Percentiles rank a stretch among this genome's conserved stretches.
These are phyloP conservation scores for Macrocentrus cingulum DNA, from an alignment of 1,140 invertebrate genomes.

Conservation along the genomic window DNA sequence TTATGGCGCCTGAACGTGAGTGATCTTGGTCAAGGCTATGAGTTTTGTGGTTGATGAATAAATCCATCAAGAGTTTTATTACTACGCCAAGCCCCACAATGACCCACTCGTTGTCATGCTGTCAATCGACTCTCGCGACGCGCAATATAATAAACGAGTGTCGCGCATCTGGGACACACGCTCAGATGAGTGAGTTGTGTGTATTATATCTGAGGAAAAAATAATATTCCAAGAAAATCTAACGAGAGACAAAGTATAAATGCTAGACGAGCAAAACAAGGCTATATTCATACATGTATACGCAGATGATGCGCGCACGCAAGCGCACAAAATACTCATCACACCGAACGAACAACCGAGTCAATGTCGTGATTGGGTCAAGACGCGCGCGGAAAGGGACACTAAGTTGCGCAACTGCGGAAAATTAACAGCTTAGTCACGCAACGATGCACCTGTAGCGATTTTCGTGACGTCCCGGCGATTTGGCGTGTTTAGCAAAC, in stretches of 20 bases:
- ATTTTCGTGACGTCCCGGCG: slow-evolving; percentile 45
- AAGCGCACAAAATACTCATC: too few species aligned
- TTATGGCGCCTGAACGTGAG: too few species aligned
- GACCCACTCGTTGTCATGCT: neutral
- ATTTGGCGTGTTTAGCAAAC: slow-evolving; percentile 50
- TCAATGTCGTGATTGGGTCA: neutral
- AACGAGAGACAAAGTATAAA: neutral
- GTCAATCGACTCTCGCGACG: slow-evolving; percentile 23
- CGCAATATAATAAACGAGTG: slow-evolving; percentile 13
- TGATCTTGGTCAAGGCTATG: slow-evolving; percentile 24
- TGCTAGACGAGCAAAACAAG: neutral
- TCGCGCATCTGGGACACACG: slow-evolving; percentile 17
- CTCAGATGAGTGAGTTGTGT: slow-evolving; percentile 4
- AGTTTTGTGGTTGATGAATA: neutral
- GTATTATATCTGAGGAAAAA: slow-evolving; percentile 8
- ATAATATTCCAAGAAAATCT: neutral
- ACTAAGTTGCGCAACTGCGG: slow-evolving; percentile 29
- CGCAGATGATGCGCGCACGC: neutral
- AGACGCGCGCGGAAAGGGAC: neutral
- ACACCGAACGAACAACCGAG: neutral
- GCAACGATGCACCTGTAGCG: slow-evolving; percentile 45
- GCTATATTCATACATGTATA: neutral
- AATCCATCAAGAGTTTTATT: neutral
- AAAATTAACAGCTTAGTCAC: slow-evolving; percentile 42
- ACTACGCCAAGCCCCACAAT: neutral